Evolutionary conservation across 2,113 vertebrate genomes (phyloP), one percentile per base, ranked within the genome.

Genomic region (Emydura subglobosa): DNA sequence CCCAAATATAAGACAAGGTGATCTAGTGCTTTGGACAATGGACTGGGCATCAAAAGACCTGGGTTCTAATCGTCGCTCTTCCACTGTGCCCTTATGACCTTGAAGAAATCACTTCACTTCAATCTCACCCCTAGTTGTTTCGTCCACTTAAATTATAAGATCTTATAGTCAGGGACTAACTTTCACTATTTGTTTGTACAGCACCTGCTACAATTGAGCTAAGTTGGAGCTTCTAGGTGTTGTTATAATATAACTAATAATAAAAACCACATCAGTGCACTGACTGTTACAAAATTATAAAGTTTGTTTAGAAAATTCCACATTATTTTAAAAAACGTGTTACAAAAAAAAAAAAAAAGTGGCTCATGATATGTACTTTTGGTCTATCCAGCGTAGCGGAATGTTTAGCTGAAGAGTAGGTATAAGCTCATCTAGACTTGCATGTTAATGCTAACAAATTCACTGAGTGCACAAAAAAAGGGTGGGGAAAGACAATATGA

Each of bases 301-400:
- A 39, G 53, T 61, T 61, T 31, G 17, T 27, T 79, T 72, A 50
- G 83, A 42, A 90, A 90, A 92, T 87, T 49, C 24, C 24, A 8
- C 51, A 57, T 5, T 55, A 11, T 17, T n/a, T 65, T 65, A 5
- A 25, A 5, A 3, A 0, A 39, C 6, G 19, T 44, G 0, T 79
- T 96, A 27, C 74, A n/a, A n/a, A n/a, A n/a, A n/a, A n/a, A n/a
- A n/a, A n/a, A n/a, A n/a, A n/a, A n/a, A n/a, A n/a, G n/a, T n/a
- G 72, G 25, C 85, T 80, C 3, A 86, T 85, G 91, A 24, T 3
- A 79, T 2, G n/a, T 34, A 4, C 3, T 0, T 86, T 88, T 78
- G 34, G 31, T 34, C n/a, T 74, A 4, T 24, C 7, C 19, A 44
- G 2, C 39, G 5, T 65, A 65, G 59, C n/a, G 61, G 34, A n/a